These are phyloP conservation scores for Hirundo rustica DNA, from an alignment of 2,797 vertebrate genomes.

Conservation along the genomic window DNA sequence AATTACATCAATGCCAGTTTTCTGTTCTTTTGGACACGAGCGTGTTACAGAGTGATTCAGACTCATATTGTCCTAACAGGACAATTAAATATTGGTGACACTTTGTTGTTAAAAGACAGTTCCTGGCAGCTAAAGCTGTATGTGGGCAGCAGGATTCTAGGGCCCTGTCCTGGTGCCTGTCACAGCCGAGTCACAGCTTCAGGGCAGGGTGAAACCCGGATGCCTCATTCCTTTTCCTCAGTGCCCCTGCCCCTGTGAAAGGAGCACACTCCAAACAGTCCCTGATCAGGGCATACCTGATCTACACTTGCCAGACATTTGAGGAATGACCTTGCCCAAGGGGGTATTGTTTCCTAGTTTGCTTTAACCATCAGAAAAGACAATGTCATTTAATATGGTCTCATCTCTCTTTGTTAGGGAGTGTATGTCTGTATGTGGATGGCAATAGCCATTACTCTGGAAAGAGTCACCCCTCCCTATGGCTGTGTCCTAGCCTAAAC, in stretches of 20 bases:
- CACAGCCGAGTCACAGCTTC: not conserved
- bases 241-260: not conserved
- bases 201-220: not conserved
- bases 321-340: not conserved
- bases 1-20: not conserved
- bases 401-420: not conserved
- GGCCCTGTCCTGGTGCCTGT: not conserved
- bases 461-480: not conserved
- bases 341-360: not conserved
- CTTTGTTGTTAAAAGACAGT: not conserved
- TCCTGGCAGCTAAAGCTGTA: not conserved
- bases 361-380: not conserved
- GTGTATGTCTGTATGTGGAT: not conserved
- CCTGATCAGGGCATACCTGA: fast-evolving
- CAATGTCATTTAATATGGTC: not conserved
- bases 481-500: fast-evolving
- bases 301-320: not conserved
- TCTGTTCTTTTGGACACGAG: not conserved
- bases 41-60: not conserved
- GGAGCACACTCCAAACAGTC: not conserved
- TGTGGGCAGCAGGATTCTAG: not conserved
- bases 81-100: not conserved
- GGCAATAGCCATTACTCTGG: not conserved
- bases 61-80: not conserved
- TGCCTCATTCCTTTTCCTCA: not conserved